Evolutionary conservation across 2,797 vertebrate genomes (phyloP), one percentile per base, ranked within the genome.

Genomic region (Acrossocheilus fasciatus): DNA sequence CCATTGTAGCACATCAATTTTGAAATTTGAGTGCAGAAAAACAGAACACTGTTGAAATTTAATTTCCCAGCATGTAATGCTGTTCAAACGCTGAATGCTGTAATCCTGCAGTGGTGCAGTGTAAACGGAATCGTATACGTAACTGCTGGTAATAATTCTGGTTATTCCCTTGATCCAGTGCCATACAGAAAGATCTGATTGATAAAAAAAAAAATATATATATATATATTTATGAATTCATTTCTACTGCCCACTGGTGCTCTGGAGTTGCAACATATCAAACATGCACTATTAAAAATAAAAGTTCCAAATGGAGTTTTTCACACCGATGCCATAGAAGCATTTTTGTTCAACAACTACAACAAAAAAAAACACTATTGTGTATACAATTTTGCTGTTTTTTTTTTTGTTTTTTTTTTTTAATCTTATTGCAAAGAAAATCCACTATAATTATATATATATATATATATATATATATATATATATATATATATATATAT

Each of bases 81-180:
- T 68, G 76, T 82, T 87, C 47, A 54, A 81, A 74, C n/a, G n/a
- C 39, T 47, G 74, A 14, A 36, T 86, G 82, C 82, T 73, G 85
- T 69, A 90, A 86, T 83, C 72, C 30, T 41, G 47, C 18, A 77
- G 62, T 30, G 41, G 23, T 14, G 34, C 15, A 14, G 68, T 36
- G 17, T 26, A 86, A 75, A 77, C 64, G 11, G n/a, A 81, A 62
- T 76, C 68, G 26, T 59, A 82, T 2, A 72, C 30, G 80, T 85
- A 86, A 88, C 87, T 52, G n/a, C 17, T 36, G 23, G 84, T 50
- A 84, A 86, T 57, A n/a, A 20, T 64, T 85, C 41, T 69, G 8
- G 34, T 84, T 47, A 15, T 30, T 34, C 20, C 6, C 6, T 57
- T 9, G 14, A 47, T 18, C 79, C 26, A 23, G 76, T n/a, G 62